Evolutionary conservation across 2,797 vertebrate species (phyloP), one percentile per base, ranked within the genome.

Genomic region (Sebastes flavidus): DNA sequence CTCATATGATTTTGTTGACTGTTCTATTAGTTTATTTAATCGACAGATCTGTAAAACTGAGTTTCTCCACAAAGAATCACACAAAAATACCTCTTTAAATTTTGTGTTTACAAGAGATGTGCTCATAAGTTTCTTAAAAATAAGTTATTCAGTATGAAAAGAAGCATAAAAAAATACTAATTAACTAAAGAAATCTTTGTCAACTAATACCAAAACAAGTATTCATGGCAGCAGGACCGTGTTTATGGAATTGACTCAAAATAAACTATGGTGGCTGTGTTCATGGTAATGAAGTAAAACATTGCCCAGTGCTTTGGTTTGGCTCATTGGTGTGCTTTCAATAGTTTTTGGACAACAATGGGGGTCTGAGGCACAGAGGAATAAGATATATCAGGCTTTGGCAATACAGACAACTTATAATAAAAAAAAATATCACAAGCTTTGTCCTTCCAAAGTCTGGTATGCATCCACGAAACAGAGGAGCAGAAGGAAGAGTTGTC

Each of bases 361-460:
- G 14, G 38, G 38, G 14, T 42, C 38, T 42, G 38, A 16, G 38
- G 27, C 56, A 27, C 24, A 13, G 32, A 63, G 14, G 16, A 52
- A 34, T 27, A 70, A 22, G 16, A 61, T 29, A 49, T 49, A 59
- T 34, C 9, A 55, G 16, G 18, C 29, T 61, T 49, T 13, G 8
- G 30, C 3, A 0, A 7, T 0, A 11, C 18, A 59, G 38, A 52
- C 4, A 11, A 20, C 20, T n/a, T 7, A 68, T 1, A 30, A 54
- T n/a, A 8, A 4, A 22, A 58, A 25, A 11, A 27, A 22, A 25
- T 8, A 55, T 14, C 8, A 5, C 5, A 46, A 9, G 46, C 16
- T 24, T 32, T n/a, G 7, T 55, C 29, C 54, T 65, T 24, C 66
- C 92, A 83, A 74, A 92, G 92, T 96, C 94, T 94, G 93, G 93